Evolutionary conservation across 2,113 vertebrate species (phyloP).

Genomic region (Prionailurus bengalensis): DNA sequence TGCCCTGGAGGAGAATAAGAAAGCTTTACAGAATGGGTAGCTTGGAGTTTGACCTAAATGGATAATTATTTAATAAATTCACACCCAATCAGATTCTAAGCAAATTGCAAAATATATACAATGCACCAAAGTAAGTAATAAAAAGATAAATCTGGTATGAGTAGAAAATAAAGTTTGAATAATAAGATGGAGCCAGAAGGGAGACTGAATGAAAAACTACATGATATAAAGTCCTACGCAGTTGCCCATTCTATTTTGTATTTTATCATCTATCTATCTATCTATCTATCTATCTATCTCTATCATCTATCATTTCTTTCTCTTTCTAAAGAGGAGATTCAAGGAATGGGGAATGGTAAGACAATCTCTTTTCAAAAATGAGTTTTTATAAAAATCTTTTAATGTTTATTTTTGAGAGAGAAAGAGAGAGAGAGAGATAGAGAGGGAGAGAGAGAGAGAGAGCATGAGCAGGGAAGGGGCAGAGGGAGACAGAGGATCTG

Average conservation of each 20-base stretch:
- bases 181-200: neutral
- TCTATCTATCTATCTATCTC: too few species aligned
- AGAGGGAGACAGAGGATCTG: too few species aligned
- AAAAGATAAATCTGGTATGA: neutral
- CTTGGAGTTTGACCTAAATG: neutral
- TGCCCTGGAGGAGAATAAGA: neutral
- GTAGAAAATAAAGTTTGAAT: neutral
- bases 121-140: neutral
- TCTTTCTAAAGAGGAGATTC: neutral
- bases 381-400: neutral
- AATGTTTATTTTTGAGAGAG: too few species aligned
- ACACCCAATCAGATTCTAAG: neutral
- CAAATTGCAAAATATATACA: constrained; percentile 35
- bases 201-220: neutral
- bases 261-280: neutral
- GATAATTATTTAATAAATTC: constrained; percentile 55
- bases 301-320: neutral
- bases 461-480: too few species aligned
- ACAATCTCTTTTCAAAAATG: neutral
- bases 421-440: too few species aligned
- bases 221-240: neutral
- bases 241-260: neutral
- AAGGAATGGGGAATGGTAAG: neutral
- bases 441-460: too few species aligned
- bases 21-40: neutral